Base-by-base conservation (phyloP, 2,113 vertebrate species). In the Gnathonemus longibarbis region DNA sequence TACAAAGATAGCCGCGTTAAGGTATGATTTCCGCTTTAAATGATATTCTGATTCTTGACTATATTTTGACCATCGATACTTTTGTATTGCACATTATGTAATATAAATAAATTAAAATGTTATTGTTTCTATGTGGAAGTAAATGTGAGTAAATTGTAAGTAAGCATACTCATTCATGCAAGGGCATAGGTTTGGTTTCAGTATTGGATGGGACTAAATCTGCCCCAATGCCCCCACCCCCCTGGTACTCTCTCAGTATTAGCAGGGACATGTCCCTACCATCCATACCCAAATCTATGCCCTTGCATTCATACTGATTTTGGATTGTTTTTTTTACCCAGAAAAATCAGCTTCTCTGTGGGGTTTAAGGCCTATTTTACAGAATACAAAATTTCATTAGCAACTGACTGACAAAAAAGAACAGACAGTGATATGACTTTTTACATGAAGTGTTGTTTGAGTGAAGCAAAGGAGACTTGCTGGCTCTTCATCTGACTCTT, bases 1-100 rank as follows among this genome's bases (percentile, higher is more conserved):
- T 95, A 97, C 92, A 99, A 99, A 91, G 98, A 99, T 45, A 88
- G 93, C 0, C 96, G 98, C 2, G 98, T 99, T 3, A 99, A 98
- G 98, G 98, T 99, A 91, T 93, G 80, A 83, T 66, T 62, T 11
- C 21, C 21, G 3, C 3, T 84, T 84, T 48, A 13, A 48, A 45
- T 46, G 83, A 46, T 84, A 84, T 48, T 48, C 45, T 24, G 39
- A 84, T 10, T n/a, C 24, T n/a, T 48, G 8, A 84, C 46, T 84
- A 8, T 24, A 84, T 84, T 46, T 46, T 48, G 21, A 11, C 42
- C 83, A n/a, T 46, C 17, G 2, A 21, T 45, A 42, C 39, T n/a
- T 84, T 48, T 48, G 35, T 46, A 42, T 24, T 84, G 0, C 70
- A 80, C 1, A 19, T 80, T 80, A 17, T 8, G 35, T 39, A 7